Percentiles rank a stretch among this genome's conserved stretches.
These are phyloP conservation scores for Gallinago jamesoni DNA, from an alignment of 2,113 vertebrate species.

Conservation along the genomic window DNA sequence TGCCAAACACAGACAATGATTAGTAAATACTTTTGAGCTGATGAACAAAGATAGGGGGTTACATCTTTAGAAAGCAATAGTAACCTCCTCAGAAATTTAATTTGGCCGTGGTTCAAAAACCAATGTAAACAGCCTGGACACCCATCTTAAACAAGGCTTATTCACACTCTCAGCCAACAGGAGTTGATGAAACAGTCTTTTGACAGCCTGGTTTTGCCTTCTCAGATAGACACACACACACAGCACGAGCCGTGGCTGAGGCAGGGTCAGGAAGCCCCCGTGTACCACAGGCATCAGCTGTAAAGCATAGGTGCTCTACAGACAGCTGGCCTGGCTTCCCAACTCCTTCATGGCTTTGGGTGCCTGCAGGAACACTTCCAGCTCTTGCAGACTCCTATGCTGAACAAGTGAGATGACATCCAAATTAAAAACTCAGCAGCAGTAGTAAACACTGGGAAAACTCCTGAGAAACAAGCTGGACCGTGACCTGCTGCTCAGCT, in stretches of 20 bases:
- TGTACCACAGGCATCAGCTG: neutral
- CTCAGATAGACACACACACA: neutral
- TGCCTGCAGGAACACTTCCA: neutral
- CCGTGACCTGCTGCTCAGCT: neutral
- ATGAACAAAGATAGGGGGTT: neutral
- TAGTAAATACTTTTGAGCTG: neutral
- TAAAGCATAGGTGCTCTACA: neutral
- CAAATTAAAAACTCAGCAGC: neutral
- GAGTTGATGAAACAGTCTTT: slow-evolving; percentile 20
- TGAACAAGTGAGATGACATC: neutral
- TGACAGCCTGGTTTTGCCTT: neutral
- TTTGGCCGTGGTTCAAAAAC: slow-evolving; percentile 15
- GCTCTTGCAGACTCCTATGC: neutral
- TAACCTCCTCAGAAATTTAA: neutral
- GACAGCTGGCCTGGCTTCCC: neutral
- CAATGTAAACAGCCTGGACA: neutral
- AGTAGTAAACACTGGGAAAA: neutral
- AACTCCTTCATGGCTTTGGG: neutral
- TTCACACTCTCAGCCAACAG: neutral
- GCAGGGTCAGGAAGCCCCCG: neutral
- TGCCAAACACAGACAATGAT: neutral
- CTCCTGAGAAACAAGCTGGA: neutral
- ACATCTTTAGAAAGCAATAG: neutral
- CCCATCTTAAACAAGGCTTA: neutral
- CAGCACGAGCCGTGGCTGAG: neutral